Evolutionary conservation across 53 echinoderm and acorn worm genomes (phyloP), one percentile per base, ranked within the genome.

Genomic region (Zoroaster sp.): DNA sequence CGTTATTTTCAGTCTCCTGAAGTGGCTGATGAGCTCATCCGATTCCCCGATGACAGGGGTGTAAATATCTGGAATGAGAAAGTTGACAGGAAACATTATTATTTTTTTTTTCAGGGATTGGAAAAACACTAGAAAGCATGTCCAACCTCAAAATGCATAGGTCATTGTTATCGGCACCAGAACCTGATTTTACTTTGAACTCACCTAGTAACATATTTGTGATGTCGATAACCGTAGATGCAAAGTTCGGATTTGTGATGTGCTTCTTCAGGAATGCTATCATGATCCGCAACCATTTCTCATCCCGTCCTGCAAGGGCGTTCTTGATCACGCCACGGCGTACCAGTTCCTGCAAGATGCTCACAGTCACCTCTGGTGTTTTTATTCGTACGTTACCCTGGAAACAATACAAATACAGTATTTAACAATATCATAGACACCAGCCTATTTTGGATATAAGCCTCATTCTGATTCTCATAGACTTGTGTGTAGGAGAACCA

Each of bases 291-390:
- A 99, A 66, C 99, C 99, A 96, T 36, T 93, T 91, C 40, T 96
- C 92, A 88, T 96, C 90, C 42, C 99, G 89, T 13, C 99, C 99
- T 65, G 99, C 89, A 53, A 99, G 96, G 85, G 96, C 96, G 38
- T 71, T 93, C 76, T 93, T 96, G 6, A 99, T 66, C 23, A 91
- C 93, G 49, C 90, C 94, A 42, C 99, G 86, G 46, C 96, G 89
- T 78, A 95, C 93, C 76, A 99, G 75, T 87, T 99, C 99, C 47
- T 93, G 96, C 13, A 99, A 72, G 36, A 99, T 72, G 52, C 96
- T 95, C 70, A 99, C 89, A 30, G 95, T 97, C 40, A 96, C 94
- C 33, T 93, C 73, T 42, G 99, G 99, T 30, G 91, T 85, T 49
- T 68, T 75, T 9, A 77, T 72, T 40, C 99, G 86, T 0, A 94